Conservation (phyloP, 2,797 vertebrate genomes). For the Coilia nasus region DNA sequence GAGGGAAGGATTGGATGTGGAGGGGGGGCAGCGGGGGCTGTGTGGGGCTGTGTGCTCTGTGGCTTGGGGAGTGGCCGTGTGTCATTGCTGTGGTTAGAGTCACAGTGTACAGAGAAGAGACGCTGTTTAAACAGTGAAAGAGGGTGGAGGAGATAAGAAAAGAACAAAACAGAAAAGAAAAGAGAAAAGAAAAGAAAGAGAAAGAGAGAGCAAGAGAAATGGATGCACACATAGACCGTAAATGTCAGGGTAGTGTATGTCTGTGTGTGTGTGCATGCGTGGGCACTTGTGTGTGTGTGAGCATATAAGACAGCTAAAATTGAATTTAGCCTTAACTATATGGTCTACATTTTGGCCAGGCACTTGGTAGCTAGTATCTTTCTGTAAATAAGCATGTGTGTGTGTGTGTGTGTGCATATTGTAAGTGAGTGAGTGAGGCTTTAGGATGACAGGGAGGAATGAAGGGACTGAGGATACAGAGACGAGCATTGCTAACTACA, state of each 20-base stretch:
- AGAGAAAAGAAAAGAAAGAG: background rate
- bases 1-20: background rate
- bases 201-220: too few relatives aligned
- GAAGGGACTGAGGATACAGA: too few relatives aligned
- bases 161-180: too few relatives aligned
- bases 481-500: too few relatives aligned
- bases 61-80: background rate
- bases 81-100: slow-evolving; percentile 5
- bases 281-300: background rate
- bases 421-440: too few relatives aligned
- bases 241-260: background rate
- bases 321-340: background rate
- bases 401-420: background rate
- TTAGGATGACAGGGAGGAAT: too few relatives aligned
- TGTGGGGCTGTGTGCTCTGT: background rate
- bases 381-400: background rate
- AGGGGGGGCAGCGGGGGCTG: background rate
- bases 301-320: background rate
- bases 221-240: background rate
- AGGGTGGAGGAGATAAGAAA: background rate
- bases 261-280: too few relatives aligned
- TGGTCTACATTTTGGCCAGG: background rate
- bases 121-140: slow-evolving; percentile 6
- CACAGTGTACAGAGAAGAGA: background rate
- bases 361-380: background rate